Conservation (phyloP, 2,797 vertebrate species). For the Microctenopoma stevenorrisi region DNA sequence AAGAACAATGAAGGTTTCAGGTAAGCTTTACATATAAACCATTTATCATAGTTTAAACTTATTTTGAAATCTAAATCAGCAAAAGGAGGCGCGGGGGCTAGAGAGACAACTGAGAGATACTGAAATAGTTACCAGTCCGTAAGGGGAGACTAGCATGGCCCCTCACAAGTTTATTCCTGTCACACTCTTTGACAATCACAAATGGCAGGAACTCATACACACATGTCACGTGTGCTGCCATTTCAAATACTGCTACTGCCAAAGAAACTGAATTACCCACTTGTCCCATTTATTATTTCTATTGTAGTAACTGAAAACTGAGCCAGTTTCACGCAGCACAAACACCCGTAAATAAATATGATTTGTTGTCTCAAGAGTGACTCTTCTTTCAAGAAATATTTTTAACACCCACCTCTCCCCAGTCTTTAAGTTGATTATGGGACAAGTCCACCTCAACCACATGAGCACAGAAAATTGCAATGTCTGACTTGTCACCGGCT, state of each 20-base stretch:
- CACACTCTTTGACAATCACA: neutral
- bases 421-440: constrained; percentile 93
- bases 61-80: too few species aligned
- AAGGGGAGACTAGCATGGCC: too few species aligned
- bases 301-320: neutral
- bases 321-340: neutral
- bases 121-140: too few species aligned
- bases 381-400: neutral
- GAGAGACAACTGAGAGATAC: neutral
- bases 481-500: constrained; percentile 91
- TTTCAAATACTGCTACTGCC: neutral
- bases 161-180: neutral
- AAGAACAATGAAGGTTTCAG: too few species aligned
- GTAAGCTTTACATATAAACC: too few species aligned
- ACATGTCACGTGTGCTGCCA: too few species aligned
- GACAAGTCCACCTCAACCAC: constrained; percentile 96
- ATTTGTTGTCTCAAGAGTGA: neutral
- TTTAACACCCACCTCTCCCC: constrained; percentile 88
- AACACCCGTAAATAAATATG: neutral
- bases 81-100: neutral
- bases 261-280: neutral
- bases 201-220: too few species aligned
- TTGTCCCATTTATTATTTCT: neutral
- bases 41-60: too few species aligned
- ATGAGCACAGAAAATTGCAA: constrained; percentile 92